Conservation (phyloP, 2,888 invertebrate genomes). For the Oegoconia quadripuncta region DNA sequence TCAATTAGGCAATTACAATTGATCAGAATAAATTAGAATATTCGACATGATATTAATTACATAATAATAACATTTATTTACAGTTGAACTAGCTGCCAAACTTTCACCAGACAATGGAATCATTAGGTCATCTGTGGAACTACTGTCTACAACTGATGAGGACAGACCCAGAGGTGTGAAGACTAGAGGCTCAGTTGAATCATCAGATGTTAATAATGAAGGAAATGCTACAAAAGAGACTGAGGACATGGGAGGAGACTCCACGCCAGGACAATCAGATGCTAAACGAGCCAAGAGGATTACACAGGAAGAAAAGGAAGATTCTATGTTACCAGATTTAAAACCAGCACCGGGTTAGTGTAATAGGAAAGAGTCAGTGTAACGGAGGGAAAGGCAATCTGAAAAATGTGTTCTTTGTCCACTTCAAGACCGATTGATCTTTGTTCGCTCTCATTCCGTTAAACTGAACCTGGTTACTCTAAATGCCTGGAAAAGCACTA, state of each 20-base stretch:
- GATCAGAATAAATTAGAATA: too few relatives aligned
- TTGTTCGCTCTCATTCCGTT: too few relatives aligned
- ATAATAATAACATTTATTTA: too few relatives aligned
- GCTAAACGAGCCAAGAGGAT: constrained; percentile 59
- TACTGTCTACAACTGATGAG: constrained; percentile 84
- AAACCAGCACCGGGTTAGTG: constrained; percentile 81
- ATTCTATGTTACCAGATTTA: constrained; percentile 89
- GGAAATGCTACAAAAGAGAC: constrained; percentile 26
- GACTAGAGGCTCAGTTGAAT: constrained; percentile 34
- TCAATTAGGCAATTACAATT: too few relatives aligned
- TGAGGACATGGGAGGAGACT: constrained; percentile 39
- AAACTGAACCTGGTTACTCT: too few relatives aligned
- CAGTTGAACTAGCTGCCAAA: constrained; percentile 78
- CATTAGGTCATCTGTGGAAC: constrained; percentile 89
- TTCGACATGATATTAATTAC: too few relatives aligned
- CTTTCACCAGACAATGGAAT: constrained; percentile 86
- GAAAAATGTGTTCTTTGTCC: too few relatives aligned
- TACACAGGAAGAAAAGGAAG: constrained; percentile 81
- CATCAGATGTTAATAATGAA: constrained; percentile 26
- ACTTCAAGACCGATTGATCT: too few relatives aligned
- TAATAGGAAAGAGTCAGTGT: neutral
- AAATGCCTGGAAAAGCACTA: too few relatives aligned
- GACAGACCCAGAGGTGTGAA: constrained; percentile 82
- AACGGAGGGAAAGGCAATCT: too few relatives aligned
- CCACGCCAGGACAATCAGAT: constrained; percentile 58